Evolutionary conservation across 2,888 invertebrate species (phyloP), one percentile per base, ranked within the genome.

Genomic region (Scrobipalpa atriplicella): DNA sequence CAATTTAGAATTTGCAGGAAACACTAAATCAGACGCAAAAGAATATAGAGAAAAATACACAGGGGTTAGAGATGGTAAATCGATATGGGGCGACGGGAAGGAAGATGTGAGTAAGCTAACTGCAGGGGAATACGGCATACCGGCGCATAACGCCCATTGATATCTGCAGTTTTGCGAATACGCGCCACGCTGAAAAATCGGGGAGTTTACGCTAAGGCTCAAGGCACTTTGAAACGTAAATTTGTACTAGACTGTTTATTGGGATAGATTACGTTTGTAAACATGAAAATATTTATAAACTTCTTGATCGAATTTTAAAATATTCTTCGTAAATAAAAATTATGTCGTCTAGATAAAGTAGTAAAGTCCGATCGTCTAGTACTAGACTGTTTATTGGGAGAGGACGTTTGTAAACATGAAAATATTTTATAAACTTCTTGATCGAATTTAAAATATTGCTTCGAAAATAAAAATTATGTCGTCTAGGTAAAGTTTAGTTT

Each of bases 61-160:
- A 29, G 21, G 21, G 76, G 76, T 78, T 63, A 63, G 63, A 70
- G 72, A 74, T 79, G 76, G 82, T 80, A 82, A 87, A 89, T 91
- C 90, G 86, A 91, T 91, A 90, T 87, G 84, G 86, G 84, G 84
- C 29, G 29, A 71, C 66, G 73, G 78, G 79, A 86, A 89, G 78
- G 79, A 86, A 89, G 87, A 87, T 87, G 85, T 87, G 83, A 84
- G 75, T 78, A 78, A 77, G 84, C 84, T 80, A 84, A 89, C 88
- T 91, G 91, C 91, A 89, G 90, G 82, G 79, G 83, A 89, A 85
- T 90, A 90, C 90, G 87, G 86, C 89, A 90, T 87, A 83, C 83
- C 80, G 79, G 80, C 85, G 85, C 86, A 85, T 86, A 86, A 85
- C 86, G 86, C 86, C 85, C 86, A 84, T 85, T 84, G 78, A 79